Evolutionary conservation across 2,797 vertebrate genomes (phyloP).

Genomic region (Rachycentron canadum): DNA sequence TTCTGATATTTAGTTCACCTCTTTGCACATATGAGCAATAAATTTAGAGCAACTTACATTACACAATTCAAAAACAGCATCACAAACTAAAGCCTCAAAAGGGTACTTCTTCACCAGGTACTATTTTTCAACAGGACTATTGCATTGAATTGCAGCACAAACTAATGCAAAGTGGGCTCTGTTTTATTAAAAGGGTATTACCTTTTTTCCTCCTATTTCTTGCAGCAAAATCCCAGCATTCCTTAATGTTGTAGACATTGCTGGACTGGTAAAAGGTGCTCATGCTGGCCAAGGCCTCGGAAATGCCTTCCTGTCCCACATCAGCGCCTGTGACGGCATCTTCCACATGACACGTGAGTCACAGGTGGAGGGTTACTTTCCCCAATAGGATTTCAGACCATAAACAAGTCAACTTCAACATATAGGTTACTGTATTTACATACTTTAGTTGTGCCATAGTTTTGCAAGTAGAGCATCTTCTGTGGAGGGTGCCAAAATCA

Average conservation of each 20-base stretch:
- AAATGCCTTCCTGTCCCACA: conserved; percentile 97
- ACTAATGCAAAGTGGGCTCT: background rate
- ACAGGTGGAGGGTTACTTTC: background rate
- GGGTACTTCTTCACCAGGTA: too few relatives aligned
- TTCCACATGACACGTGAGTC: conserved; percentile 97
- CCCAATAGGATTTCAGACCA: background rate
- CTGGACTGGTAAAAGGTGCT: conserved; percentile 96
- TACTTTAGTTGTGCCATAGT: conserved; percentile 6
- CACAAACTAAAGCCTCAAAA: background rate
- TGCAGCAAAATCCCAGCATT: conserved; percentile 96
- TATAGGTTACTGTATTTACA: background rate
- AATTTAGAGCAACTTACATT: background rate
- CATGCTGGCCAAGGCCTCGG: conserved; percentile 95
- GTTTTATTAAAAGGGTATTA: background rate
- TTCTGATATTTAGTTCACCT: background rate
- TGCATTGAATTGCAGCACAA: background rate
- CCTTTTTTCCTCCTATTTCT: conserved; percentile 32
- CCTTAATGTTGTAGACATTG: conserved; percentile 96
- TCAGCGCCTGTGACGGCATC: conserved; percentile 94
- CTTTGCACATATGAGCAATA: background rate
- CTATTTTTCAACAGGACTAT: background rate
- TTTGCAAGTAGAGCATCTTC: conserved; percentile 39
- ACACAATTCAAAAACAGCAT: conserved; percentile 1
- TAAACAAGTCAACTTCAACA: background rate
- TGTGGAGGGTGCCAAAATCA: conserved; percentile 57